These are phyloP conservation scores for Lophius americanus DNA, from an alignment of 2,797 vertebrate genomes.

Conservation along the genomic window DNA sequence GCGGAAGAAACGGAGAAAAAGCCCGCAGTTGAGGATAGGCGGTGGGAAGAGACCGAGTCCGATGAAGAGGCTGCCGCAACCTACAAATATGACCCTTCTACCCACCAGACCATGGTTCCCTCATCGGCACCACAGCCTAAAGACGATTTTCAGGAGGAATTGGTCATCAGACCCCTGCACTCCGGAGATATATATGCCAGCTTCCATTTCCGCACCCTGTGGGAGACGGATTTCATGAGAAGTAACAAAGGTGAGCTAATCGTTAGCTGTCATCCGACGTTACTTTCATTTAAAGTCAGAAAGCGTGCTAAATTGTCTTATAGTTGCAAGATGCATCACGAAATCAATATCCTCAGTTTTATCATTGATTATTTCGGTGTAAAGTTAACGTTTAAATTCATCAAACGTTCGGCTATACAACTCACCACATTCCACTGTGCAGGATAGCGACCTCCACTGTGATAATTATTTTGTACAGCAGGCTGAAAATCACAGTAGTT, in stretches of 20 bases:
- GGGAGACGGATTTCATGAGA: constrained; percentile 86
- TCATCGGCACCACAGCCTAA: constrained; percentile 34
- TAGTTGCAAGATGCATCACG: too few relatives aligned
- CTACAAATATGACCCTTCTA: neutral
- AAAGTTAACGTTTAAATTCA: neutral
- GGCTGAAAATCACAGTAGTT: too few relatives aligned
- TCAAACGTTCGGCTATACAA: too few relatives aligned
- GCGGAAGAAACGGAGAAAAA: constrained; percentile 9
- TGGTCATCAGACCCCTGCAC: constrained; percentile 89
- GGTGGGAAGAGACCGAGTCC: constrained; percentile 63
- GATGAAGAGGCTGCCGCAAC: constrained; percentile 14
- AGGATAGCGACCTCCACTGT: too few relatives aligned
- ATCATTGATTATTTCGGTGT: neutral
- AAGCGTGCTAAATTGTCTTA: neutral
- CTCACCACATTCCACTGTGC: too few relatives aligned
- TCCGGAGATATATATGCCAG: constrained; percentile 91
- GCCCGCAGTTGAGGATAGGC: constrained; percentile 36
- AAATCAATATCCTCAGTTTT: neutral
- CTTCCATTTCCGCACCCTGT: constrained; percentile 93
- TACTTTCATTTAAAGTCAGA: neutral
- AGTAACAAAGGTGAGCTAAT: constrained; percentile 81
- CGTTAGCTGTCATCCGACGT: neutral
- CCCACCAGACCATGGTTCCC: neutral
- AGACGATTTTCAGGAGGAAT: constrained; percentile 89
- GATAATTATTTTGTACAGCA: too few relatives aligned